Evolutionary conservation across 1,140 invertebrate genomes (phyloP).

Genomic region (Hyles euphorbiae): DNA sequence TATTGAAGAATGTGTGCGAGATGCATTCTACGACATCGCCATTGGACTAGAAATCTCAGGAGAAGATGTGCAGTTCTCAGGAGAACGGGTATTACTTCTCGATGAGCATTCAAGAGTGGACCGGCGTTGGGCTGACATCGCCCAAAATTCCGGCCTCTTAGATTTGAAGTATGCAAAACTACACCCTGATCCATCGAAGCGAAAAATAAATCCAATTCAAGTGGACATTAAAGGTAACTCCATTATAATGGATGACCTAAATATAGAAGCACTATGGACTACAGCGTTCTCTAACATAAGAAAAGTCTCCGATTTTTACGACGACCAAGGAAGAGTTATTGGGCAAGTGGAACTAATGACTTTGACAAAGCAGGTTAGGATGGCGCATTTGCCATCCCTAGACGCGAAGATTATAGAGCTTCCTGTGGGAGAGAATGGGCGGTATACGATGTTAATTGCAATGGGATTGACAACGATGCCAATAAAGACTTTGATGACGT

Average conservation of each 20-base stretch:
- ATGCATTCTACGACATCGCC: conserved; percentile 10
- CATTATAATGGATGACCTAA: conserved; percentile 6
- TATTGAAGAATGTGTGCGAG: conserved; percentile 7
- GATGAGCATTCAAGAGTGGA: conserved; percentile 3
- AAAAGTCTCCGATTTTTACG: conserved; percentile 5
- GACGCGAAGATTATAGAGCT: conserved; percentile 14
- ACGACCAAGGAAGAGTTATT: neutral
- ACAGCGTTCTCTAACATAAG: conserved; percentile 5
- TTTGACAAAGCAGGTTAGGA: neutral
- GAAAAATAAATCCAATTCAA: neutral
- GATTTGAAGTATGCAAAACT: neutral
- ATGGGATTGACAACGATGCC: conserved; percentile 1
- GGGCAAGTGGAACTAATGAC: conserved; percentile 13
- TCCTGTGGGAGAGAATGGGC: conserved; percentile 6
- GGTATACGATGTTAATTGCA: conserved; percentile 9
- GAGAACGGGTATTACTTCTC: conserved; percentile 5
- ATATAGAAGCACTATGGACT: conserved; percentile 12
- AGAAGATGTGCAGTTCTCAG: conserved; percentile 1
- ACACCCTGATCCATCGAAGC: neutral
- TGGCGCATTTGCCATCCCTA: conserved; percentile 6
- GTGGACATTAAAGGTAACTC: conserved; percentile 9
- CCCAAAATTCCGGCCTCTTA: conserved; percentile 3
- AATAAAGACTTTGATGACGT: neutral
- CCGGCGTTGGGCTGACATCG: conserved; percentile 6
- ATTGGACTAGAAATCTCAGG: neutral